Evolutionary conservation across 2,888 invertebrate species (phyloP), one percentile per base, ranked within the genome.

Genomic region (Aethes cnicana): DNA sequence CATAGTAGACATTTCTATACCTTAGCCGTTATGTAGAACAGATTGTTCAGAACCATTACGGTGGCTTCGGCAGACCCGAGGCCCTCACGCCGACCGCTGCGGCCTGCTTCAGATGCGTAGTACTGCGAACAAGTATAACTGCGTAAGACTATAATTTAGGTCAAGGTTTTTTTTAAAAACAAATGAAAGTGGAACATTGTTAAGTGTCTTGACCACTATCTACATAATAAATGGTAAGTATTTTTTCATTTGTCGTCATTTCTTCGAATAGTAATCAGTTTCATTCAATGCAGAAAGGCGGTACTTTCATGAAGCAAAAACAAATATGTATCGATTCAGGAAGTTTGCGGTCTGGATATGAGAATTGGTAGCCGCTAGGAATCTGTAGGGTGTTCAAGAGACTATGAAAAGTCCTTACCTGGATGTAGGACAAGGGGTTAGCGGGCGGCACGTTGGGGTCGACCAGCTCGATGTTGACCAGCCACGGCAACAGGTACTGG

Each of bases 11-110:
- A 8, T 36, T 18, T 41, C 59, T 68, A 74, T 88, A 96, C 96
- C 94, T 97, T 97, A 2, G 97, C 96, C 4, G 99, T 99, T 67
- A 99, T 96, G 84, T 98, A 99, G 85, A 99, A 97, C 12, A 99
- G 93, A 89, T 99, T 99, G 83, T 99, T 99, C 57, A 99, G 92
- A 39, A 99, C 97, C 97, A 99, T 98, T 89, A 99, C 99, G 0
- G 99, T 99, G n/a, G 99, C 99, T 85, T 99, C 98, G 0, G 96
- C 96, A 0, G 98, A 98, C 32, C 99, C 99, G 92, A 99, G 98
- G 0, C 99, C 99, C 78, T 98, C 98, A 43, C 96, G 93, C 11
- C 96, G 91, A 3, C 91, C 84, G 1, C 95, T 92, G 28, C 94
- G 92, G 1, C 94, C 92, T 37, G 92, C 90, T 64, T 92, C 94